Conservation (phyloP, 2,888 invertebrate species). For the Ramazzottius varieornatus region DNA sequence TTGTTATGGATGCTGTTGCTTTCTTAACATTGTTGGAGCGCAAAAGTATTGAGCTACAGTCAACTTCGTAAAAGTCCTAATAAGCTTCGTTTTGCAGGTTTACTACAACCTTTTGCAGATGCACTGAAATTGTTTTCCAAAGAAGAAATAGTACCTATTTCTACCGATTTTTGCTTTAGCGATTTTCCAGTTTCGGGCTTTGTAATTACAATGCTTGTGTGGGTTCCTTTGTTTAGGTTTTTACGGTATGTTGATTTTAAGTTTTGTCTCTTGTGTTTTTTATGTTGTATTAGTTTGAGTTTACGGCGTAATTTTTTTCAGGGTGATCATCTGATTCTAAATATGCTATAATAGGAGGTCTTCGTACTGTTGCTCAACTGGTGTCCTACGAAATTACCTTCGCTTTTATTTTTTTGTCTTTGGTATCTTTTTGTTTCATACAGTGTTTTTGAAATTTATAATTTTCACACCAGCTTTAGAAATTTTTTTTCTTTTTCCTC, state of each 20-base stretch:
- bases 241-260: too few species aligned
- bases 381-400: slow-evolving; percentile 50
- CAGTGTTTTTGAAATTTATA: slow-evolving; percentile 17
- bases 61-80: slow-evolving; percentile 46
- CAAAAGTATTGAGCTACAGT: slow-evolving; percentile 36
- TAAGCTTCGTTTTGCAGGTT: slow-evolving; percentile 35
- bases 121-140: slow-evolving; percentile 43
- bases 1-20: too few species aligned
- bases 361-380: slow-evolving; percentile 41
- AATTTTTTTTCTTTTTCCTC: slow-evolving; percentile 14
- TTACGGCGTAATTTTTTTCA: slow-evolving; percentile 15
- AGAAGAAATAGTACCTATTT: not conserved
- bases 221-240: too few species aligned
- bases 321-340: slow-evolving; percentile 44
- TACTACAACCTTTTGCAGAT: slow-evolving; percentile 43
- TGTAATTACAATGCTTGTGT: too few species aligned
- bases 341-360: slow-evolving; percentile 40
- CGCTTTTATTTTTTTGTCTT: slow-evolving; percentile 35
- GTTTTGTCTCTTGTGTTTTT: too few species aligned
- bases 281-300: slow-evolving; percentile 10
- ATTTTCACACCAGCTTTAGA: too few species aligned
- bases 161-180: not conserved
- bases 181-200: not conserved
- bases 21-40: slow-evolving; percentile 1
- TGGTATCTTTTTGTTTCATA: slow-evolving; percentile 32